These are phyloP conservation scores for Pegoplata infirma DNA, from an alignment of 2,888 invertebrate species.

Conservation along the genomic window DNA sequence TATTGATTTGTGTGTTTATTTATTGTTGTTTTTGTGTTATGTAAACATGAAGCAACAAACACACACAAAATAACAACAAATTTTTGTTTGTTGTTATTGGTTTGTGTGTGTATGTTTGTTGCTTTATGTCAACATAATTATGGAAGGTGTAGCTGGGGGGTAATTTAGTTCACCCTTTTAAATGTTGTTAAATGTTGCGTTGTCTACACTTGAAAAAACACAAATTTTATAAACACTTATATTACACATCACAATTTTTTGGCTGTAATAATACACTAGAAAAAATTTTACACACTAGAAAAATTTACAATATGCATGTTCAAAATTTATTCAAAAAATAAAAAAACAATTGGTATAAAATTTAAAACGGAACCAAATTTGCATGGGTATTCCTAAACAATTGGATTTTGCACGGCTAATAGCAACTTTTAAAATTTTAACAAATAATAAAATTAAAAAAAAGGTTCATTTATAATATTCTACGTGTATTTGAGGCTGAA, in stretches of 20 bases:
- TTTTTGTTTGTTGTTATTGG: no score
- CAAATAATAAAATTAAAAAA: slow-evolving; percentile 3
- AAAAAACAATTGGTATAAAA: not conserved
- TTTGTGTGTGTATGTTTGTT: no score
- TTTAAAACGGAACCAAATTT: slow-evolving; percentile 38
- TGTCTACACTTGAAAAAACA: not conserved
- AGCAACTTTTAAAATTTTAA: not conserved
- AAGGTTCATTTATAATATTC: slow-evolving; percentile 29
- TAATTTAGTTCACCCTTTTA: slow-evolving; percentile 30
- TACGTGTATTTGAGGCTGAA: not conserved
- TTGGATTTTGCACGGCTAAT: slow-evolving; percentile 27
- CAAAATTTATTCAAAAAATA: not conserved
- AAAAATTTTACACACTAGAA: no score
- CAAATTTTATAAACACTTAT: not conserved
- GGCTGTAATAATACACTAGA: not conserved
- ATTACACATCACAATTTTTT: not conserved
- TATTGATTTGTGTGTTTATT: no score
- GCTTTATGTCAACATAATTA: no score
- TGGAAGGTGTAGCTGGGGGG: no score
- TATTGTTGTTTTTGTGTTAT: no score
- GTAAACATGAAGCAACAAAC: no score
- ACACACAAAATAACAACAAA: no score
- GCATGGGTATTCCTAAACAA: slow-evolving; percentile 29
- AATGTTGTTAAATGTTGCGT: slow-evolving; percentile 34
- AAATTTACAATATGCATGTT: slow-evolving; percentile 49